These are phyloP conservation scores for Sapajus apella DNA, from an alignment of 2,113 vertebrate species.

Conservation along the genomic window DNA sequence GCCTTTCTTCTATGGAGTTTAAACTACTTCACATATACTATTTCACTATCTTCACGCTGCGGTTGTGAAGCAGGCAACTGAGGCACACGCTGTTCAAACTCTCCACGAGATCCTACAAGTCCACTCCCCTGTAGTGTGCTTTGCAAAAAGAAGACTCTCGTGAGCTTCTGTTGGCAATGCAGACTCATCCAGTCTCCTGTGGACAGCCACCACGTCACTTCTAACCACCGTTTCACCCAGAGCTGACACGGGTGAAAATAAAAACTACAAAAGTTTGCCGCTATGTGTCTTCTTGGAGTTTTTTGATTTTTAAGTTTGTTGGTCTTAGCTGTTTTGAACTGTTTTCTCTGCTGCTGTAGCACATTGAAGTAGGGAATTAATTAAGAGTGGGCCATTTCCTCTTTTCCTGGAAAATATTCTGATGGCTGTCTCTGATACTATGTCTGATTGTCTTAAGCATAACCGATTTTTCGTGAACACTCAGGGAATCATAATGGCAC, in stretches of 20 bases:
- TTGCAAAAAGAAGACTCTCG: not conserved
- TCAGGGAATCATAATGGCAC: not conserved
- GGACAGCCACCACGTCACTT: not conserved
- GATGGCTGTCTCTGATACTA: conserved; percentile 43
- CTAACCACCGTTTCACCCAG: not conserved
- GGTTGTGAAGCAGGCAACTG: not conserved
- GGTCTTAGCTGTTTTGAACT: not conserved
- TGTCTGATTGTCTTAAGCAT: conserved; percentile 47
- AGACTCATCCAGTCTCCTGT: accelerated
- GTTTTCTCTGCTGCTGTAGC: not conserved
- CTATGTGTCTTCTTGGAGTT: not conserved
- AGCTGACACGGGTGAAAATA: not conserved
- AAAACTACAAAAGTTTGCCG: not conserved
- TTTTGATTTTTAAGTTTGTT: not conserved
- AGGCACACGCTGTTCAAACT: not conserved
- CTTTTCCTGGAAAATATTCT: conserved; percentile 75
- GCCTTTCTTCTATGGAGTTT: not conserved
- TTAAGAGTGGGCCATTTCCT: conserved; percentile 49
- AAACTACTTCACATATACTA: not conserved
- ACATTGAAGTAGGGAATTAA: not conserved
- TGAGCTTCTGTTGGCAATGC: not conserved
- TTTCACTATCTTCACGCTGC: not conserved
- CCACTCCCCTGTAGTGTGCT: accelerated
- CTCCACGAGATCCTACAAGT: not conserved
- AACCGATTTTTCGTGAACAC: not conserved